Evolutionary conservation across 2,113 vertebrate species (phyloP).

Genomic region (Microtus oregoni): DNA sequence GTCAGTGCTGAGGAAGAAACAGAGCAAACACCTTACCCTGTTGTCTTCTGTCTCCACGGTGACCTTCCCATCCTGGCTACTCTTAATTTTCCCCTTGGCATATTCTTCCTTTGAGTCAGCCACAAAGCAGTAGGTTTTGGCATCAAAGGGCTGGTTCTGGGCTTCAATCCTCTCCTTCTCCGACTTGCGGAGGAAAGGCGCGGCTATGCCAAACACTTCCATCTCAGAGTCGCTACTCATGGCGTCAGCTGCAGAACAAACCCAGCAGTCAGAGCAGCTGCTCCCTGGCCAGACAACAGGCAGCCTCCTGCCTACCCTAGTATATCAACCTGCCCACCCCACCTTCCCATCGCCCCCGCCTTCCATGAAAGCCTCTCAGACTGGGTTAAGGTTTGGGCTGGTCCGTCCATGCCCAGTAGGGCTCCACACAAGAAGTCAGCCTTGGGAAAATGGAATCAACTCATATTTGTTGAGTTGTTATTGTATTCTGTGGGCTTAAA

Average conservation of each 20-base stretch:
- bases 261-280: background rate
- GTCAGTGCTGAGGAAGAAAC: background rate
- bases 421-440: background rate
- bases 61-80: slow-evolving; percentile 86
- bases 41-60: slow-evolving; percentile 89
- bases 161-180: slow-evolving; percentile 90
- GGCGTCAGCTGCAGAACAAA: slow-evolving; percentile 79
- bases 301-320: background rate
- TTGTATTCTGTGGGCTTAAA: background rate
- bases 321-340: background rate
- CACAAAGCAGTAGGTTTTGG: slow-evolving; percentile 91
- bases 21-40: slow-evolving; percentile 82
- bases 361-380: background rate
- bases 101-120: slow-evolving; percentile 89
- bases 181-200: slow-evolving; percentile 88
- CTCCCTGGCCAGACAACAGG: accelerated
- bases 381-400: background rate
- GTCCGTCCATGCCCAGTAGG: accelerated
- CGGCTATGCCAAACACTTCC: slow-evolving; percentile 88
- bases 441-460: background rate
- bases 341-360: background rate
- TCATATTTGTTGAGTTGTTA: background rate
- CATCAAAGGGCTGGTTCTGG: slow-evolving; percentile 92
- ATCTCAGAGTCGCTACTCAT: slow-evolving; percentile 89
- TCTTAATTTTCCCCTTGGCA: slow-evolving; percentile 88